Base-by-base conservation (phyloP, 2,888 invertebrate species). In the Zonitis immaculata region DNA sequence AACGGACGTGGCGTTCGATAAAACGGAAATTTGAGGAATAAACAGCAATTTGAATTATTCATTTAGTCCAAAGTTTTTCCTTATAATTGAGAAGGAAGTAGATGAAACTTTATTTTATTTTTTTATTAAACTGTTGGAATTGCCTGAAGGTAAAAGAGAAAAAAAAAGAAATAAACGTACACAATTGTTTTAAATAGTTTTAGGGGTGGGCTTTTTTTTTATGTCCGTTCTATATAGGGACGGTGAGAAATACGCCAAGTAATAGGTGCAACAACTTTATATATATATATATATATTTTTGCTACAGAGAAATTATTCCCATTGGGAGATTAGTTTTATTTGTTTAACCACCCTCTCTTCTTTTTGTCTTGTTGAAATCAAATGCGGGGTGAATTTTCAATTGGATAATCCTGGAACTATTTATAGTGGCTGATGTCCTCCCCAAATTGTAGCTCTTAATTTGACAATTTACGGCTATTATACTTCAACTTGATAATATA, bases 381-480 rank as follows among this genome's bases (percentile, higher is more conserved):
- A 30, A 14, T n/a, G n/a, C n/a, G 47, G 51, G 54, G 50, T 54
- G 50, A 44, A 54, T 54, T 54, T 54, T 54, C 53, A 54, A 55
- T 55, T 55, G 51, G 51, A n/a, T 47, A 44, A 55, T 51, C 46
- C 26, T 43, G 30, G 48, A 20, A 39, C 35, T 49, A 49, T 52
- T 56, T 55, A 48, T 51, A 14, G 44, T 16, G n/a, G 35, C 27
- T 35, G 48, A 14, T 12, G 45, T 28, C 48, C 56, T 57, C 60
- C 60, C 61, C 52, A 45, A 56, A 57, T 54, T 54, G 53, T 39
- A 42, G 47, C 56, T 52, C 58, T 60, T 61, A 61, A 62, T 64
- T 60, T 59, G 60, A 55, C 61, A 55, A 64, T 64, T 64, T 64
- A 62, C 52, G 52, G 28, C 57, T 47, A 49, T 46, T 12, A 30